These are phyloP conservation scores for Nothobranchius furzeri DNA, from an alignment of 2,113 vertebrate genomes.

Conservation along the genomic window DNA sequence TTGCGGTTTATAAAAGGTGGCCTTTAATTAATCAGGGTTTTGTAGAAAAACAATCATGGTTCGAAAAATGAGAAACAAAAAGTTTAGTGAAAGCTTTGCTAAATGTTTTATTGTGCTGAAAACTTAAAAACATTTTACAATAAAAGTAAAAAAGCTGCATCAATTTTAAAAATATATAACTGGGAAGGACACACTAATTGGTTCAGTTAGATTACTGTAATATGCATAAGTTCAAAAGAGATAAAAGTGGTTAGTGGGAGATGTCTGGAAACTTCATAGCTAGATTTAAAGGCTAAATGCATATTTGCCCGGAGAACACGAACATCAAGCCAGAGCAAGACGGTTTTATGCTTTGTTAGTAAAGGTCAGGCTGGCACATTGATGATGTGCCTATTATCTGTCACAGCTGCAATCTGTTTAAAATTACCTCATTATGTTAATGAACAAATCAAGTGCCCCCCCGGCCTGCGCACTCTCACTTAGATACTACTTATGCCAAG, in stretches of 20 bases:
- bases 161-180: no score
- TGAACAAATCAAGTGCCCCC: constrained; percentile 76
- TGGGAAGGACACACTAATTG: constrained; percentile 13
- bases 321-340: constrained; percentile 32
- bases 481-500: constrained; percentile 73
- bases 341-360: constrained; percentile 70
- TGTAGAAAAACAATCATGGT: no score
- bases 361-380: constrained; percentile 75
- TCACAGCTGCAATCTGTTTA: constrained; percentile 75
- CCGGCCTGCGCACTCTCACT: constrained; percentile 59
- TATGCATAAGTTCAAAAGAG: not conserved
- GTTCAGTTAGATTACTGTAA: not conserved
- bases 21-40: no score
- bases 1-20: no score
- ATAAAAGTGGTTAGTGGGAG: constrained; percentile 13
- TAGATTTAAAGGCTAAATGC: constrained; percentile 23
- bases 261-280: constrained; percentile 9
- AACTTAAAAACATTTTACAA: no score
- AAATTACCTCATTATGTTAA: constrained; percentile 81
- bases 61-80: no score
- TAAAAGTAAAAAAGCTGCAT: no score
- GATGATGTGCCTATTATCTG: constrained; percentile 75
- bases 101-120: no score
- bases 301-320: constrained; percentile 29
- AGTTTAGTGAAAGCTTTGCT: no score